Evolutionary conservation across 1,140 invertebrate species (phyloP).

Genomic region (Cydia amplana): DNA sequence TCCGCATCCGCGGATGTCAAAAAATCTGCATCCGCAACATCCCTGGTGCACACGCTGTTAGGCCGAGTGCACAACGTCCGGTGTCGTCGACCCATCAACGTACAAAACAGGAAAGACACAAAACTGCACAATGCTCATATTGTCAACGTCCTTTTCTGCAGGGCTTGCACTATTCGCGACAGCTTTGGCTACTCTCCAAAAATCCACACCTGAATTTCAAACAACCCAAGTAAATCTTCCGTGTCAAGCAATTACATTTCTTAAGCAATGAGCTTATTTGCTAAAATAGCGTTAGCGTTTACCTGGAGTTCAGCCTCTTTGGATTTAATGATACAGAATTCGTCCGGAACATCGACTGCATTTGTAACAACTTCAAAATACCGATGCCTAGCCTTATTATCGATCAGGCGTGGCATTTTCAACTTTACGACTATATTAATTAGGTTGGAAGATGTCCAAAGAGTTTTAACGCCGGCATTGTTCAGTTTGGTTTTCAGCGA

Average conservation of each 20-base stretch:
- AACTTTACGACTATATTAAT: constrained; percentile 25
- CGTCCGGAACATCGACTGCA: constrained; percentile 38
- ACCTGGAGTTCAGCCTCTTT: not conserved
- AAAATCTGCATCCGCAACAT: too few species aligned
- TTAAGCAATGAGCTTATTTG: not conserved
- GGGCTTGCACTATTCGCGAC: constrained; percentile 49
- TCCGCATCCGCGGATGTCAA: too few species aligned
- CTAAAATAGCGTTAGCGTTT: not conserved
- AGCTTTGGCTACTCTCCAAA: constrained; percentile 59
- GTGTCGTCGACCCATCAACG: constrained; percentile 57
- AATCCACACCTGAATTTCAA: constrained; percentile 37
- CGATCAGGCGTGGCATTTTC: constrained; percentile 33
- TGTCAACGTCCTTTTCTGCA: constrained; percentile 29
- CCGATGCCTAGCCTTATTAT: constrained; percentile 32
- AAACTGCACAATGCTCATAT: not conserved
- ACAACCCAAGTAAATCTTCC: not conserved
- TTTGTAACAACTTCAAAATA: constrained; percentile 22
- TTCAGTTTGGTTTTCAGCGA: not conserved
- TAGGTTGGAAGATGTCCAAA: not conserved
- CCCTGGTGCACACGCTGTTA: not conserved
- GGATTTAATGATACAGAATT: not conserved
- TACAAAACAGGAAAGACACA: constrained; percentile 2
- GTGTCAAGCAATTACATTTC: not conserved
- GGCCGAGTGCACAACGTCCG: constrained; percentile 40
- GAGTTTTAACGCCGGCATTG: not conserved